Evolutionary conservation across 2,113 vertebrate genomes (phyloP).

Genomic region (Chaetops frenatus): DNA sequence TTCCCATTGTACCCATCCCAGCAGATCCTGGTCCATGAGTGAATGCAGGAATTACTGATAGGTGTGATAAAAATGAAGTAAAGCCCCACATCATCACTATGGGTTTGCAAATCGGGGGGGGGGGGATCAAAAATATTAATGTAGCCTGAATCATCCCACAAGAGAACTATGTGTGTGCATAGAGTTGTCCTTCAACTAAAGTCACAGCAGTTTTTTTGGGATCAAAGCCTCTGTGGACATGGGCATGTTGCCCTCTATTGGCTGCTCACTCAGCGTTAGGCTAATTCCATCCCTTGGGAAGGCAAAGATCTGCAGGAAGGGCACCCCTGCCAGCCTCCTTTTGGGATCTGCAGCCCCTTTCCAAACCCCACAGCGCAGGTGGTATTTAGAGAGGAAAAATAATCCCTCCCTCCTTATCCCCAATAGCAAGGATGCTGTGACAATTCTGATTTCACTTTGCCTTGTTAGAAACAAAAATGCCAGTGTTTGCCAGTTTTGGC

Average conservation of each 20-base stretch:
- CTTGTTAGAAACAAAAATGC: neutral
- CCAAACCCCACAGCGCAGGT: fast-evolving
- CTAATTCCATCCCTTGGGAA: neutral
- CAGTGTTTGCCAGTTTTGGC: neutral
- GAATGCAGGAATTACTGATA: neutral
- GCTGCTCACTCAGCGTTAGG: neutral
- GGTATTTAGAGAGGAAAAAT: neutral
- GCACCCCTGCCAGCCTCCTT: neutral
- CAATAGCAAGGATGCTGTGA: neutral
- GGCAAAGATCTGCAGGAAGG: neutral
- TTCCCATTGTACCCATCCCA: neutral
- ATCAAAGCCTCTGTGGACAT: neutral
- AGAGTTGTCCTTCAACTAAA: neutral
- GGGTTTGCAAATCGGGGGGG: neutral
- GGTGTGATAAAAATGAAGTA: fast-evolving
- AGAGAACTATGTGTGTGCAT: neutral
- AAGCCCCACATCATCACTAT: neutral
- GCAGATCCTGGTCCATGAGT: neutral
- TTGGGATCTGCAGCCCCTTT: neutral
- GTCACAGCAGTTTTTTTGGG: neutral
- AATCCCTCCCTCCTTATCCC: neutral
- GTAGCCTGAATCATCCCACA: neutral
- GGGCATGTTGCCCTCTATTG: constrained; percentile 56
- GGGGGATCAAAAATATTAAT: too few relatives aligned
- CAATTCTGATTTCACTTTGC: neutral